Conservation (phyloP, 2,888 invertebrate genomes). For the Polia nebulosa region DNA sequence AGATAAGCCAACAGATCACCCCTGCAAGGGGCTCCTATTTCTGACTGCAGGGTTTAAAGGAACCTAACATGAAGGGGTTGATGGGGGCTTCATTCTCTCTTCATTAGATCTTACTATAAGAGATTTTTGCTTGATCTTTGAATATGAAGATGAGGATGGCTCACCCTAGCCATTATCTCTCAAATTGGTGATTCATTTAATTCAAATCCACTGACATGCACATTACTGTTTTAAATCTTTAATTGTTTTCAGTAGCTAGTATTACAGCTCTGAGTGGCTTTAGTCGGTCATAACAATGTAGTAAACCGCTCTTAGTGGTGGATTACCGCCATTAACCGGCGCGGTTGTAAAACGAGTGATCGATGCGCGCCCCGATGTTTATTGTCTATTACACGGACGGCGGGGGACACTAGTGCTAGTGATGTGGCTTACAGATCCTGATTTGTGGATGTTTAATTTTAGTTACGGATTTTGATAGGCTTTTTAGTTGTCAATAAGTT, state of each 20-base stretch:
- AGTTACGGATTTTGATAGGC: neutral
- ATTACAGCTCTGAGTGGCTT: constrained; percentile 70
- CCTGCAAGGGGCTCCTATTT: no score
- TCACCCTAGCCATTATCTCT: neutral
- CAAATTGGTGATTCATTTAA: constrained; percentile 36
- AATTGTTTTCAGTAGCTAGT: constrained; percentile 65
- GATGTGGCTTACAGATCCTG: constrained; percentile 56
- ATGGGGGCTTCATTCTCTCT: no score
- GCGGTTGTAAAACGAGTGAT: constrained; percentile 87
- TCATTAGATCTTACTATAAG: neutral
- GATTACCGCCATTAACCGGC: constrained; percentile 88
- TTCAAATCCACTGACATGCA: constrained; percentile 40
- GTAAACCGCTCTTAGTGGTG: constrained; percentile 85
- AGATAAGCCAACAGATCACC: no score
- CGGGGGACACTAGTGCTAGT: constrained; percentile 71
- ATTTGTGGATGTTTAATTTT: constrained; percentile 49
- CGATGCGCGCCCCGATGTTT: constrained; percentile 83
- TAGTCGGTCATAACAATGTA: constrained; percentile 80
- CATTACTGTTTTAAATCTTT: constrained; percentile 59
- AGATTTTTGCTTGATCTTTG: neutral
- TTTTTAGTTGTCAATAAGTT: neutral
- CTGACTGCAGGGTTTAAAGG: no score
- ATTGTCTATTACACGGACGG: constrained; percentile 78
- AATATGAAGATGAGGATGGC: neutral
- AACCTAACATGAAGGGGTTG: no score